Evolutionary conservation across 2,888 invertebrate species (phyloP), one percentile per base, ranked within the genome.

Genomic region (Tanytarsus gracilentus): DNA sequence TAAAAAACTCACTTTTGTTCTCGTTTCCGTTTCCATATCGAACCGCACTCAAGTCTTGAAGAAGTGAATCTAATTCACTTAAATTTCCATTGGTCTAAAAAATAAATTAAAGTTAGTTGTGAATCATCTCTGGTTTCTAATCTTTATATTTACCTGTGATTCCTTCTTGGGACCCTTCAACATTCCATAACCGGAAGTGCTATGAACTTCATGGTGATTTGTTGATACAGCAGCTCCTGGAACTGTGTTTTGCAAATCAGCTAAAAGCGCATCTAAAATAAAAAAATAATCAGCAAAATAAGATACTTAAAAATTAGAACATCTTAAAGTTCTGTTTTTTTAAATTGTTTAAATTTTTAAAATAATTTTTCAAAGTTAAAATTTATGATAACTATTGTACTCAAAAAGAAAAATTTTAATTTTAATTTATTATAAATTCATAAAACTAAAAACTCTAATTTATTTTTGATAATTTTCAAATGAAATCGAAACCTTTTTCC

Each of bases 221-320:
- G 50, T 44, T 14, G 29, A 36, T 27, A 50, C 50, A 0, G 75
- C 1, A 72, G 78, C 65, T 69, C 76, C 63, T 14, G 48, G 27
- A 66, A 94, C 89, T 8, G 96, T 96, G 69, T 94, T 94, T 76
- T 97, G 96, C 62, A 97, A 81, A 72, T 97, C 97, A 62, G 95
- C 95, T 69, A 97, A 80, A 65, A 97, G 78, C 63, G 96, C 95
- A 81, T 97, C 97, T 97, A 80, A 56, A 84, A 83, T 69, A 65
- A 66, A 67, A n/a, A n/a, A n/a, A n/a, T n/a, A n/a, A n/a, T n/a
- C n/a, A n/a, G n/a, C n/a, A n/a, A n/a, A n/a, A n/a, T n/a, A n/a
- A n/a, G n/a, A n/a, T n/a, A n/a, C n/a, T n/a, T n/a, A n/a, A n/a
- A n/a, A n/a, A n/a, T n/a, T n/a, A n/a, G n/a, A n/a, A n/a, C n/a